Base-by-base conservation (phyloP, 2,888 invertebrate species). In the Megalurothrips usitatus region DNA sequence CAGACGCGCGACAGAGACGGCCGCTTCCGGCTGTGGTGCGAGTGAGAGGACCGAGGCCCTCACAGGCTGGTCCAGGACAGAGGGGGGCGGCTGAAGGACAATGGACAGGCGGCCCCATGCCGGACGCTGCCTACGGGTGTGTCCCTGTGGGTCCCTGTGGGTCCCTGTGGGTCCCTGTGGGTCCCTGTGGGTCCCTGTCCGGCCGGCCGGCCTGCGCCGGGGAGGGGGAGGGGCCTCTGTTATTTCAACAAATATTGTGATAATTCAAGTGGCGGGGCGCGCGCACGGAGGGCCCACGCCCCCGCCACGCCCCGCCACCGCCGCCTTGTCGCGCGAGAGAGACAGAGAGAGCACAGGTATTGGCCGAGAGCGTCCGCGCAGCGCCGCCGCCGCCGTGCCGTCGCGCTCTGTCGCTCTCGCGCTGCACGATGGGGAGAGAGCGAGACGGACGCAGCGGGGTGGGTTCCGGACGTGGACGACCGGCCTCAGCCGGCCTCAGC, bases 241-340 rank as follows among this genome's bases (percentile, higher is more conserved):
- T 75, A 75, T 75, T 75, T 75, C 68, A 75, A 75, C 68, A 75
- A 75, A 75, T 75, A 75, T 75, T 75, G 68, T 75, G 68, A 75
- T 75, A 75, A 75, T 75, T 75, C 68, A 75, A 75, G 68, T 75
- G 68, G 68, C 68, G 23, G 68, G 12, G 68, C 58, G 58, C 58
- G 58, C 58, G 58, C 68, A 26, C 23, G 68, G 68, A 75, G 68
- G 12, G 68, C 68, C 68, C 34, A 43, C 34, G 34, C 68, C 68
- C 68, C 26, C 23, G 68, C 63, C 63, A 9, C 63, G 63, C 63
- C 63, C 63, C 68, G 68, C 68, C 23, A 58, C 58, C 58, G 17
- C 58, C 19, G 52, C 52, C 12, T 52, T 12, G 52, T 12, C 52
- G 14, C 14, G 52, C 52, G 17, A 14, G 58, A 17, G 19, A n/a